Conservation (phyloP, 2,797 vertebrate species). For the Caiman crocodilus region DNA sequence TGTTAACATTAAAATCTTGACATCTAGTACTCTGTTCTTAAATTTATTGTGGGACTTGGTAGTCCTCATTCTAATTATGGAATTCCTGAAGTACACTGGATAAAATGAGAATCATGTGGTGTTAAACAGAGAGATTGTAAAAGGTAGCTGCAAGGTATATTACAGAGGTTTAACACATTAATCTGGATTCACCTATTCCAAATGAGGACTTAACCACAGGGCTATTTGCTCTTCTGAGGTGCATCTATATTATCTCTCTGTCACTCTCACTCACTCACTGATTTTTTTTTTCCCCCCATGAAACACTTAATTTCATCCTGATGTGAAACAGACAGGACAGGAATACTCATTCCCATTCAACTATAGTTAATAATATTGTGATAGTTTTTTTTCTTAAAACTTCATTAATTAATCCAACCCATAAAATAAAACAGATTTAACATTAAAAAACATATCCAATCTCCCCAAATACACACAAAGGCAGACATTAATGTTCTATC, state of each 20-base stretch:
- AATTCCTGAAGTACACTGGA: not conserved
- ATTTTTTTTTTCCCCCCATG: no score
- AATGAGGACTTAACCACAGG: not conserved
- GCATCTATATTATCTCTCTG: no score
- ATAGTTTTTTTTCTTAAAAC: no score
- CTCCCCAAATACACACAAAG: no score
- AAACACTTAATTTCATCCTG: not conserved
- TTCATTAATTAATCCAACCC: no score
- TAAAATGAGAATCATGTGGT: not conserved
- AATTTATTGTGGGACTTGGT: not conserved
- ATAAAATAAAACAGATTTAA: no score
- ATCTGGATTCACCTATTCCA: not conserved
- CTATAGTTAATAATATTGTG: no score
- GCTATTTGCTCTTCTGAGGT: no score
- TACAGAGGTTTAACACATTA: not conserved
- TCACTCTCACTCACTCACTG: no score
- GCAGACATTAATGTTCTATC: no score
- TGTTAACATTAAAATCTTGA: not conserved
- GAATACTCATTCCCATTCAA: no score
- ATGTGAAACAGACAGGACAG: not conserved
- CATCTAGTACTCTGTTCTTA: not conserved
- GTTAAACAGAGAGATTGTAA: not conserved
- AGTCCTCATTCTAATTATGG: not conserved
- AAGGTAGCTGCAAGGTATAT: not conserved
- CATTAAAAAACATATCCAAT: no score